Percentiles rank a stretch among this genome's conserved stretches.
Conservation (phyloP, 1,140 invertebrate species). For the Nephila pilipes region DNA sequence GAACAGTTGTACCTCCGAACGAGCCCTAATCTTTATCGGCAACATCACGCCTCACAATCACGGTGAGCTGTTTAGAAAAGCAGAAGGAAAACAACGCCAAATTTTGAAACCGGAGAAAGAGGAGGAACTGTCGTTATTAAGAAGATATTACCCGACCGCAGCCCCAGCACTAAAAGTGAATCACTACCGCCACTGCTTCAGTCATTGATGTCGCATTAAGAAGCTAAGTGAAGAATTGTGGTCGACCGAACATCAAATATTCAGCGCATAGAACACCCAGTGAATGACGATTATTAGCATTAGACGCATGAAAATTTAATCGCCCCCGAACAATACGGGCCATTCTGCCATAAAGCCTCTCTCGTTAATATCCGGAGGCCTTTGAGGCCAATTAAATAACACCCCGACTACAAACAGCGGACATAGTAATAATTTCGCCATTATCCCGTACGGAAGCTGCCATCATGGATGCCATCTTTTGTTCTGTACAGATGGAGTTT, state of each 20-base stretch:
- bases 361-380: constrained; percentile 71
- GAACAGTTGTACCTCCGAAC: no score
- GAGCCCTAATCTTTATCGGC: not conserved
- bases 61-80: not conserved
- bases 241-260: constrained; percentile 66
- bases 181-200: constrained; percentile 62
- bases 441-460: not conserved
- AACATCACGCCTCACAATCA: not conserved
- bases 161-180: constrained; percentile 71
- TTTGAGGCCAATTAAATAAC: constrained; percentile 72
- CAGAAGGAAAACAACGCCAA: constrained; percentile 8
- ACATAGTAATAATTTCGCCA: constrained; percentile 63
- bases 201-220: constrained; percentile 76
- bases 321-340: constrained; percentile 65
- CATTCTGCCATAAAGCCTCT: constrained; percentile 55
- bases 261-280: constrained; percentile 48
- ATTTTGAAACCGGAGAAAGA: constrained; percentile 11
- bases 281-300: constrained; percentile 76
- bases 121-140: constrained; percentile 31
- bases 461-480: constrained; percentile 66
- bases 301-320: constrained; percentile 72
- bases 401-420: constrained; percentile 52
- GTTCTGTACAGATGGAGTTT: constrained; percentile 7
- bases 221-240: constrained; percentile 76
- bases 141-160: constrained; percentile 29